Evolutionary conservation across 1,140 invertebrate genomes (phyloP).

Genomic region (Periplaneta americana): DNA sequence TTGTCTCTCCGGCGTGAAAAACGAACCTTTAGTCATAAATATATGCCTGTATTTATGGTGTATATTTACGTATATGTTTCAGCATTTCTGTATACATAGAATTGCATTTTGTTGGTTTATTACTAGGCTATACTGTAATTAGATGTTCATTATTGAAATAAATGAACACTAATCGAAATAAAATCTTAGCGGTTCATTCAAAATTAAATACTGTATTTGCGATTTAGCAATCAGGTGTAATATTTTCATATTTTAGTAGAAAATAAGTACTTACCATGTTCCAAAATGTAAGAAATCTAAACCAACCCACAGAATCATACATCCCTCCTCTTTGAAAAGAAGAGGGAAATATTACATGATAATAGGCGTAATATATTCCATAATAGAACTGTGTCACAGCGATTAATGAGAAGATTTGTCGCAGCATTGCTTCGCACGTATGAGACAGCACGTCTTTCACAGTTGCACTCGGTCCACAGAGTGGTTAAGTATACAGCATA

Average conservation of each 20-base stretch:
- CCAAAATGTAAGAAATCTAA: constrained; percentile 48
- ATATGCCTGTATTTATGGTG: too few relatives aligned
- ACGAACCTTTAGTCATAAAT: too few relatives aligned
- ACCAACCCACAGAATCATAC: constrained; percentile 33
- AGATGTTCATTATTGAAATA: too few relatives aligned
- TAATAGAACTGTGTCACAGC: background rate
- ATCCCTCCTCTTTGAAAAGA: background rate
- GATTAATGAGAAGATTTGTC: background rate
- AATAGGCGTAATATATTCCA: background rate
- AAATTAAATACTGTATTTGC: too few relatives aligned
- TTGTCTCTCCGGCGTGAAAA: too few relatives aligned
- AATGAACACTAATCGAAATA: too few relatives aligned
- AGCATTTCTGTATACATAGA: too few relatives aligned
- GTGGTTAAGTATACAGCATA: background rate
- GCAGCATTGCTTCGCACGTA: background rate
- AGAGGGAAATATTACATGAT: background rate
- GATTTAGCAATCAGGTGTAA: background rate
- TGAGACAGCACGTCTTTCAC: background rate
- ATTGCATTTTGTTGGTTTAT: too few relatives aligned
- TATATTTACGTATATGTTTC: too few relatives aligned
- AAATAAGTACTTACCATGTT: constrained; percentile 41
- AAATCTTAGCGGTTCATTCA: too few relatives aligned
- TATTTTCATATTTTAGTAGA: constrained; percentile 5
- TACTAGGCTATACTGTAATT: too few relatives aligned
- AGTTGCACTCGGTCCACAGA: background rate